Evolutionary conservation across 2,113 vertebrate genomes (phyloP).

Genomic region (Urocolius indicus): DNA sequence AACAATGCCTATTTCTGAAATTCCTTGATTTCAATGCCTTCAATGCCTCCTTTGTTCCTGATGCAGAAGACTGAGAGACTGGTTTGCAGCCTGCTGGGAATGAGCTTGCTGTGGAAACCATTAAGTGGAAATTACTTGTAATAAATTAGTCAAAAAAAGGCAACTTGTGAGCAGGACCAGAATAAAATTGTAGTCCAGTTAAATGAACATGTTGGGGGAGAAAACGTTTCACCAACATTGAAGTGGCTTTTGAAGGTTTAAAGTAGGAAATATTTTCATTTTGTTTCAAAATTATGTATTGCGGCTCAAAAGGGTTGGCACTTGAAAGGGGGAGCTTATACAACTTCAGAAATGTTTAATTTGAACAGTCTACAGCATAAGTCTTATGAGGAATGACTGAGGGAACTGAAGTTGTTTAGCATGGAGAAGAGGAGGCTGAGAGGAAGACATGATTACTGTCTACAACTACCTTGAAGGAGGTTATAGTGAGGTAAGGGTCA

Average conservation of each 20-base stretch:
- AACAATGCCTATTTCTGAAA: not conserved
- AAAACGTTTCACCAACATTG: not conserved
- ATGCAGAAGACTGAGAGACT: not conserved
- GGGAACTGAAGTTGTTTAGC: no score
- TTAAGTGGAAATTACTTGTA: conserved; percentile 35
- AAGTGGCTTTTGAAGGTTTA: conserved; percentile 6
- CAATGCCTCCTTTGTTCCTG: not conserved
- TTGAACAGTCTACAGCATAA: not conserved
- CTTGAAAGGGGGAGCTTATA: not conserved
- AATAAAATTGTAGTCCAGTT: conserved; percentile 26
- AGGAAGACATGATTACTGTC: no score
- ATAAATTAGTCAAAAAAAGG: not conserved
- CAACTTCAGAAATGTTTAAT: not conserved
- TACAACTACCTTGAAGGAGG: no score
- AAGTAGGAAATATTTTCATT: not conserved
- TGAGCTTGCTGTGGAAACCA: not conserved
- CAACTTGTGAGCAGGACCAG: not conserved
- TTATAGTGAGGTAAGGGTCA: no score
- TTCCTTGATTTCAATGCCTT: not conserved
- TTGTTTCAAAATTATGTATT: conserved; percentile 19
- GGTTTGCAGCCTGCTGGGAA: not conserved
- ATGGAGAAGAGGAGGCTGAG: no score
- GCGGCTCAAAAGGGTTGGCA: not conserved
- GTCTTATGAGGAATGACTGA: no score
- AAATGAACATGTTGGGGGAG: not conserved